Conservation (phyloP, 1,140 invertebrate genomes). For the Zaprionus vittiger region DNA sequence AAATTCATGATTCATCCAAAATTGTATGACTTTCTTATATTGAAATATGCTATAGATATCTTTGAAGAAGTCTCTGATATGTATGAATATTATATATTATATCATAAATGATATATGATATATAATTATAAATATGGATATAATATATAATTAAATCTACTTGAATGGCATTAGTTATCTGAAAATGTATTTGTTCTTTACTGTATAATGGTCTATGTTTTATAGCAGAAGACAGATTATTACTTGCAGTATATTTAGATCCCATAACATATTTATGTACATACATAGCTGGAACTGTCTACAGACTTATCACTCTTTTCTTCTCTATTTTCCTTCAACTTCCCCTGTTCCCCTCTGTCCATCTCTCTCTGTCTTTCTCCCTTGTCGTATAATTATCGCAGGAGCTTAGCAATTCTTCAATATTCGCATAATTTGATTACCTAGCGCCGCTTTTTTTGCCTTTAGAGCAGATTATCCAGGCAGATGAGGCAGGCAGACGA, state of each 20-base stretch:
- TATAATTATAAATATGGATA: too few relatives aligned
- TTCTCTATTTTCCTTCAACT: background rate
- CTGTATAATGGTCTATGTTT: too few relatives aligned
- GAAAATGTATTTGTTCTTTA: too few relatives aligned
- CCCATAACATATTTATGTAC: too few relatives aligned
- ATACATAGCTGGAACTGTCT: background rate
- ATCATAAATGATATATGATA: too few relatives aligned
- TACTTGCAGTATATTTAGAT: too few relatives aligned
- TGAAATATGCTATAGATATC: background rate
- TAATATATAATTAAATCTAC: too few relatives aligned
- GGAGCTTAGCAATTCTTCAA: slow-evolving; percentile 1
- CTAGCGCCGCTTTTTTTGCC: background rate
- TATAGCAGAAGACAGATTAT: too few relatives aligned
- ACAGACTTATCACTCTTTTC: background rate
- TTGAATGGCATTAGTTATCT: too few relatives aligned
- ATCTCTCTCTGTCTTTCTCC: background rate
- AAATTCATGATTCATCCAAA: too few relatives aligned
- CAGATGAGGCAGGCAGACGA: background rate
- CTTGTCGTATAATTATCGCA: background rate
- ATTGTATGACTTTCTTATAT: background rate
- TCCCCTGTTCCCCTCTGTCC: background rate
- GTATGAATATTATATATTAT: background rate
- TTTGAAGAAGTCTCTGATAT: background rate
- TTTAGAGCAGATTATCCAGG: background rate
- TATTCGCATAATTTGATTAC: slow-evolving; percentile 6